These are phyloP conservation scores for Ophion slaviceki DNA, from an alignment of 2,888 invertebrate species.

Conservation along the genomic window DNA sequence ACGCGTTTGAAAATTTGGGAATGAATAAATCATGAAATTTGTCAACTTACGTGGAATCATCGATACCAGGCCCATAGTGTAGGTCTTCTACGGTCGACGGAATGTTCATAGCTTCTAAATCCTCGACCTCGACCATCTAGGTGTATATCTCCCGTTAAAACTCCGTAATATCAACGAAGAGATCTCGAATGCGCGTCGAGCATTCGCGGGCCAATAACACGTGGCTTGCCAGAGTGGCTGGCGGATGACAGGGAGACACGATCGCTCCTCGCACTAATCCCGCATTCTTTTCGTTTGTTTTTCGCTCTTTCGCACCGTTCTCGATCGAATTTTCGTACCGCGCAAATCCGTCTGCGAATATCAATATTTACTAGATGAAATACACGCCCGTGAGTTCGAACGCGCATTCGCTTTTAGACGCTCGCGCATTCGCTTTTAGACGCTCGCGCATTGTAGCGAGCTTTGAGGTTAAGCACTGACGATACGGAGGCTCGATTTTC, in stretches of 20 bases:
- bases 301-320: neutral
- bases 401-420: neutral
- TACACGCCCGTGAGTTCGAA: slow-evolving; percentile 74
- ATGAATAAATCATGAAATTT: no score
- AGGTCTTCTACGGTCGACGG: no score
- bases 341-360: slow-evolving; percentile 13
- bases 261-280: neutral
- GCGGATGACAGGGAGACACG: neutral
- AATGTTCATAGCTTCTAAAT: no score
- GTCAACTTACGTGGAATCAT: no score
- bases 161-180: neutral
- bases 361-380: slow-evolving; percentile 70
- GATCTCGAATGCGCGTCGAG: neutral
- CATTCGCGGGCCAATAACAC: neutral
- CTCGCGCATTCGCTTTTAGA: neutral
- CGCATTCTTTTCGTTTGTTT: neutral
- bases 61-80: no score
- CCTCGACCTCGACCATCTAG: no score
- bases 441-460: neutral
- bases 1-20: no score
- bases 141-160: no score
- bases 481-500: neutral
- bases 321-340: neutral
- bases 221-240: neutral
- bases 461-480: neutral